phyloP scores from a whole-genome alignment of 2,797 vertebrate species.

The Chelidonichthys spinosus region DNA sequence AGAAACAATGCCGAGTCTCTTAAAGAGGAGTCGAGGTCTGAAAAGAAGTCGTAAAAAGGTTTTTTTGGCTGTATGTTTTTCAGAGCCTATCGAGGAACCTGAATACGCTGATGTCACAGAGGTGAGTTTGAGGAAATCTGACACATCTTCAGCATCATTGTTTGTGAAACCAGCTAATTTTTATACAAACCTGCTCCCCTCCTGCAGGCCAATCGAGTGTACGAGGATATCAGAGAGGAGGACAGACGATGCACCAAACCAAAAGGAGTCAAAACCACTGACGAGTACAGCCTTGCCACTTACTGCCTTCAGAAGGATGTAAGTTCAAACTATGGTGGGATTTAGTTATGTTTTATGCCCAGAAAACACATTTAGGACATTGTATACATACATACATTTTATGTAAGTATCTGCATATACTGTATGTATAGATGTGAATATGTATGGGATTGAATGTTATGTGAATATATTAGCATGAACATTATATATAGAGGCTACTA shows the following conservation, averaged over 20 bases:
- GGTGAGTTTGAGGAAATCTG: constrained; percentile 20
- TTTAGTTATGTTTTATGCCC: background rate
- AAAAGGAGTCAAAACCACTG: background rate
- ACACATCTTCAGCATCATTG: background rate
- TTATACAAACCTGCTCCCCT: background rate
- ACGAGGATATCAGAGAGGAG: constrained; percentile 9
- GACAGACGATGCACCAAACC: background rate
- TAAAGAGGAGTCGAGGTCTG: background rate
- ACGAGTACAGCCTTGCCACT: background rate
- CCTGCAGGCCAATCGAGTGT: background rate
- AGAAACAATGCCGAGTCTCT: background rate
- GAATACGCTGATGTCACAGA: rapidly evolving
- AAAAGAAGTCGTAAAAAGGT: background rate
- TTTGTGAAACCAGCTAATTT: background rate
- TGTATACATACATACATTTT: too few relatives aligned
- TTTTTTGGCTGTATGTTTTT: constrained; percentile 8
- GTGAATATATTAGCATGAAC: too few relatives aligned
- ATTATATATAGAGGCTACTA: too few relatives aligned
- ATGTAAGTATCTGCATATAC: too few relatives aligned
- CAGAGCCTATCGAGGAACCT: constrained; percentile 5
- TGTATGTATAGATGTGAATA: too few relatives aligned
- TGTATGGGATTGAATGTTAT: too few relatives aligned
- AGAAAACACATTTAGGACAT: background rate
- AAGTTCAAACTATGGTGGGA: background rate
- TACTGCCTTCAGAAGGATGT: background rate